These are phyloP conservation scores for Stichodactyla helianthus DNA, from an alignment of 64 coral and sea anemone species.

Conservation along the genomic window DNA sequence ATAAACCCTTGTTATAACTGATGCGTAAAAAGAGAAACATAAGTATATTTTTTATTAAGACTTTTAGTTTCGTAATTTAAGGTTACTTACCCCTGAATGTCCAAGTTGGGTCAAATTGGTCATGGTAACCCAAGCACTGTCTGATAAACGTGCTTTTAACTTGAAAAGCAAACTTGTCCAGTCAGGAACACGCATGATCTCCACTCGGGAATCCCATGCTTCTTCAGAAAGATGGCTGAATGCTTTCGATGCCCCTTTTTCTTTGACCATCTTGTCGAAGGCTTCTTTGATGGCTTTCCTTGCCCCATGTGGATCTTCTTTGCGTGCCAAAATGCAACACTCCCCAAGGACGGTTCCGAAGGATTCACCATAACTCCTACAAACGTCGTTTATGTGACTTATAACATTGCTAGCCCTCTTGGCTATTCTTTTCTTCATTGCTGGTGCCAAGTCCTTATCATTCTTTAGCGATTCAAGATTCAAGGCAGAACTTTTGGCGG, in stretches of 20 bases:
- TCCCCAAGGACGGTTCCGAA: constrained; percentile 10
- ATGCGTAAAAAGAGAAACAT: no score
- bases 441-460: no score
- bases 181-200: constrained; percentile 18
- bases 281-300: neutral
- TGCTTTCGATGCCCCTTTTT: constrained; percentile 7
- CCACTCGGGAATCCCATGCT: neutral
- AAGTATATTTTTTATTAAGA: no score
- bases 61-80: no score
- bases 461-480: no score
- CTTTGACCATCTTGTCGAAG: constrained; percentile 9
- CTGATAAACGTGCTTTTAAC: constrained; percentile 8
- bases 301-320: neutral
- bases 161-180: constrained; percentile 25
- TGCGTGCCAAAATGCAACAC: neutral
- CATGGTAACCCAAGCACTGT: constrained; percentile 15
- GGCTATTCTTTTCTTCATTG: no score
- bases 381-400: neutral
- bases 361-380: constrained; percentile 4
- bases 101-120: constrained; percentile 20
- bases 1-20: no score
- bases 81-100: constrained; percentile 17
- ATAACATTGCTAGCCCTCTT: no score
- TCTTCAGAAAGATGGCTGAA: constrained; percentile 14
- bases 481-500: no score